A percentile compares a stretch with the other conserved stretches of the same genome.
phyloP scores from a whole-genome alignment of 2,113 vertebrate species.

The Onychostruthus taczanowskii region DNA sequence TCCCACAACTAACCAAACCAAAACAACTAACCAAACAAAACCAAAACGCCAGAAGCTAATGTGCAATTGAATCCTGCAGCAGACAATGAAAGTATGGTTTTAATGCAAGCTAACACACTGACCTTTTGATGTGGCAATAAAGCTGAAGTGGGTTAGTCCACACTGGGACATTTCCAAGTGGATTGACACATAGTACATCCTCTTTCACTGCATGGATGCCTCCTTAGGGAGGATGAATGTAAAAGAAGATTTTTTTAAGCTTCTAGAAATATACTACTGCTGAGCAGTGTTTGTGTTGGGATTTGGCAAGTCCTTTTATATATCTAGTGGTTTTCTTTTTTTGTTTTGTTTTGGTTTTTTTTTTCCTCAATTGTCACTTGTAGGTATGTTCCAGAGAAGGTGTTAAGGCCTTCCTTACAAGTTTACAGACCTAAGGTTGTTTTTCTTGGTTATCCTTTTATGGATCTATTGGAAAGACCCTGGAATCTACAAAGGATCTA shows the following conservation, averaged over 20 bases:
- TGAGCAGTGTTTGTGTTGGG: neutral
- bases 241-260: neutral
- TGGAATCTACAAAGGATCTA: neutral
- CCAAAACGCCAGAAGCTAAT: neutral
- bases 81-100: neutral
- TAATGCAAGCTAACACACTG: neutral
- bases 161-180: neutral
- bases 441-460: neutral
- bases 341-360: neutral
- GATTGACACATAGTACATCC: neutral
- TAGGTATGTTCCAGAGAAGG: neutral
- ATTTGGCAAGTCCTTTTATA: neutral
- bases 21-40: neutral
- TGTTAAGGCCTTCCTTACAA: neutral
- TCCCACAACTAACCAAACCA: neutral
- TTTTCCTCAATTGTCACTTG: neutral
- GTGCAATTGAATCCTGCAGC: neutral
- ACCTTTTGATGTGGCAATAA: neutral
- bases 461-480: neutral
- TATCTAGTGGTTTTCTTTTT: neutral
- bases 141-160: neutral
- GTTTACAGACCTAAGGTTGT: neutral
- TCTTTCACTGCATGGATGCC: neutral
- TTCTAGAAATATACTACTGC: neutral
- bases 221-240: neutral